Evolutionary conservation across 2,797 vertebrate genomes (phyloP).

Genomic region (Notamacropus eugenii): DNA sequence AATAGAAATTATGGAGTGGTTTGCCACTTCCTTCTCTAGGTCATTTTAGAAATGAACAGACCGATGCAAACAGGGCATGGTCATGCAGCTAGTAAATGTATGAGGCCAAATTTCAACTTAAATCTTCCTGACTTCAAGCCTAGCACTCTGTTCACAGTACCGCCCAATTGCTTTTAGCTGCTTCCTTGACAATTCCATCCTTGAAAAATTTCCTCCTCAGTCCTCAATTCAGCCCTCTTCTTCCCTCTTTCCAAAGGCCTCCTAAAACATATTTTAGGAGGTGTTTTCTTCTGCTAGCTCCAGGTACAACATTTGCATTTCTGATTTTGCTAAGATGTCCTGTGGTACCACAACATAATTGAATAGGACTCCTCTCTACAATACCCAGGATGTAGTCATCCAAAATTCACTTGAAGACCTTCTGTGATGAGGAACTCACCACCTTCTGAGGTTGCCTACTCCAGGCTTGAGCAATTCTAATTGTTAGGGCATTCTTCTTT

Average conservation of each 20-base stretch:
- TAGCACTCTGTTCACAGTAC: no score
- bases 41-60: background rate
- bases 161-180: no score
- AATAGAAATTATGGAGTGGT: background rate
- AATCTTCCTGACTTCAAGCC: no score
- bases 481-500: background rate
- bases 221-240: background rate
- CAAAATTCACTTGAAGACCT: background rate
- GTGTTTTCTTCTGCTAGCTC: background rate
- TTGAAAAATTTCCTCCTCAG: background rate
- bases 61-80: background rate
- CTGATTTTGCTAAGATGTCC: background rate
- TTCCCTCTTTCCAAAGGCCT: background rate
- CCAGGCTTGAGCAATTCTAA: background rate
- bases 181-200: background rate
- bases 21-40: background rate
- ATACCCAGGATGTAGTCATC: background rate
- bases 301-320: background rate
- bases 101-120: background rate
- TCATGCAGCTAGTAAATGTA: background rate
- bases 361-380: background rate
- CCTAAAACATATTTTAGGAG: background rate
- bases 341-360: background rate
- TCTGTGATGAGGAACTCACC: background rate
- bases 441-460: background rate